phyloP scores from a whole-genome alignment of 2,888 invertebrate genomes.

The Ypsolopha scabrella region DNA sequence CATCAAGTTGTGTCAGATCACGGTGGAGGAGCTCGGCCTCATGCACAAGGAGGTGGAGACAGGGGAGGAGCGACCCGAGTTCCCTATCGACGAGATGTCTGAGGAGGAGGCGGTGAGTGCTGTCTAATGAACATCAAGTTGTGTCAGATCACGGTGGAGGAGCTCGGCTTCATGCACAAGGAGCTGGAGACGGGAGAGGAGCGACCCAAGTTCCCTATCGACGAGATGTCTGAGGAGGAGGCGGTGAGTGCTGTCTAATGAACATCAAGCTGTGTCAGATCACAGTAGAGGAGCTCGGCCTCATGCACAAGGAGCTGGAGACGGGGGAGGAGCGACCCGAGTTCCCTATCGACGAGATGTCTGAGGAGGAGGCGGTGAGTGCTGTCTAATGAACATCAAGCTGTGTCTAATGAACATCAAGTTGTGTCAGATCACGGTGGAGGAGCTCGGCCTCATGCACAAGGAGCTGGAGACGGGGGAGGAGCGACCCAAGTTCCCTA shows the following conservation, averaged over 20 bases:
- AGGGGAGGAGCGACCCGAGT: slow-evolving; percentile 22
- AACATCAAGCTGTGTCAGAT: slow-evolving; percentile 48
- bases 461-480: slow-evolving; percentile 25
- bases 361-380: slow-evolving; percentile 40
- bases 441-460: slow-evolving; percentile 30
- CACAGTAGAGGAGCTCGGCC: slow-evolving; percentile 41
- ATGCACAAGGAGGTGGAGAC: slow-evolving; percentile 24
- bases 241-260: slow-evolving; percentile 35
- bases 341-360: slow-evolving; percentile 41
- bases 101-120: slow-evolving; percentile 62
- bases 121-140: slow-evolving; percentile 46
- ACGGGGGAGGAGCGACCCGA: slow-evolving; percentile 24
- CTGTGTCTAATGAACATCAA: slow-evolving; percentile 55
- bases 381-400: slow-evolving; percentile 44
- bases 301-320: slow-evolving; percentile 22
- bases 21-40: slow-evolving; percentile 39
- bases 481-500: slow-evolving; percentile 23
- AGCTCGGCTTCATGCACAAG: slow-evolving; percentile 22
- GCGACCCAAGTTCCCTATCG: slow-evolving; percentile 29
- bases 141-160: slow-evolving; percentile 46
- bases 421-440: slow-evolving; percentile 43
- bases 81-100: slow-evolving; percentile 45
- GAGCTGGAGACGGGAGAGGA: slow-evolving; percentile 25
- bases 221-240: slow-evolving; percentile 63
- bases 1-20: slow-evolving; percentile 44